Evolutionary conservation across 2,888 invertebrate species (phyloP).

Genomic region (Sphaerophoria rueppellii): DNA sequence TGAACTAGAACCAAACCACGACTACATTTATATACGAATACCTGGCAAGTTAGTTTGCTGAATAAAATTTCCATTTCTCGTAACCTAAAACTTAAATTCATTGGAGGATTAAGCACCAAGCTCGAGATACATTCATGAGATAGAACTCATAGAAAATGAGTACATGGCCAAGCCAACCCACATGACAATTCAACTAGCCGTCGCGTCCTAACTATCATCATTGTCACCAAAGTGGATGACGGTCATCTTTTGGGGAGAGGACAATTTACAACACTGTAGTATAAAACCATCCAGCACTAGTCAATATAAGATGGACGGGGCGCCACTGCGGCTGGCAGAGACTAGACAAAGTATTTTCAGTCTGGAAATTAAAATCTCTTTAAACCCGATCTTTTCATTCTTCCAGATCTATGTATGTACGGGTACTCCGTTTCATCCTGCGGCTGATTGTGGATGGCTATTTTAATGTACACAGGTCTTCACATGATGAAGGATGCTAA

Average conservation of each 20-base stretch:
- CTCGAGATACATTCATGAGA: constrained; percentile 45
- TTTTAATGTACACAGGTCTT: constrained; percentile 28
- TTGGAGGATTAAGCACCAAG: constrained; percentile 51
- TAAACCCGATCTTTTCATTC: constrained; percentile 49
- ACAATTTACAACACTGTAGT: neutral
- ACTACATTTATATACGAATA: neutral
- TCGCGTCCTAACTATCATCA: neutral
- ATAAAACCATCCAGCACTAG: neutral
- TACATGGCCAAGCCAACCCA: constrained; percentile 48
- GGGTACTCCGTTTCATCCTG: neutral
- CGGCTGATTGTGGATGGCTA: neutral
- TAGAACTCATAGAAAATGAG: constrained; percentile 24
- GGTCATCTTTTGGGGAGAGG: too few species aligned
- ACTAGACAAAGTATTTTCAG: constrained; percentile 64
- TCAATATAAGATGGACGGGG: neutral
- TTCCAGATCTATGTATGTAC: neutral
- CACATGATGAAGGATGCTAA: constrained; percentile 65
- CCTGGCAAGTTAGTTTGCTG: constrained; percentile 25
- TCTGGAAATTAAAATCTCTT: constrained; percentile 72
- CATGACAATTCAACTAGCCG: constrained; percentile 45
- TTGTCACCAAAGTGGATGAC: too few species aligned
- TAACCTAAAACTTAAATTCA: constrained; percentile 62
- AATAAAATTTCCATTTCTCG: constrained; percentile 60
- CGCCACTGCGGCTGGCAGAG: neutral
- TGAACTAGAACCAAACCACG: constrained; percentile 38